Base-by-base conservation (phyloP, 2,888 invertebrate species). In the Callinectes sapidus region DNA sequence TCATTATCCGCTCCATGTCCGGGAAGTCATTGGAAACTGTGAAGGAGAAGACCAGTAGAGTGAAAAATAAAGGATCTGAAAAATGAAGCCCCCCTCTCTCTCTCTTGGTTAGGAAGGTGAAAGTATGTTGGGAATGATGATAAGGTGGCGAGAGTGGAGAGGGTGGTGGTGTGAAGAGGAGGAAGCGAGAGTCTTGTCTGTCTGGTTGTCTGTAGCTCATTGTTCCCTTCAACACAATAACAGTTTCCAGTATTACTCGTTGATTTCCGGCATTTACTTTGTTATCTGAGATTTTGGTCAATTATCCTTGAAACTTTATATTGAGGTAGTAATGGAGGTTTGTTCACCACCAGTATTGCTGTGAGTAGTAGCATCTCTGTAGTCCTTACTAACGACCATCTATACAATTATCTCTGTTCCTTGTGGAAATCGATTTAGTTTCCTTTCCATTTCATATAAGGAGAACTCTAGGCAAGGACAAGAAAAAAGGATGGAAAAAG, bases 1-100 rank as follows among this genome's bases (percentile, higher is more conserved):
- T 92, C 90, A 90, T 92, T 92, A 92, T 92, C 66, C 87, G 48
- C 32, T 85, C 66, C 86, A 61, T 89, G 92, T 89, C 66, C 61
- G 91, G 35, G 48, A 86, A 92, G 81, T 92, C 61, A 91, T 88
- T 48, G 87, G 32, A 71, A 92, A 89, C 42, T 32, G 89, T 77
- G 66, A 23, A 39, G 14, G 28, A 35, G n/a, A 89, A 32, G 66
- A 66, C 32, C 86, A 90, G 42, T 32, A 48, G 48, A 89, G 88
- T 32, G 66, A 61, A 48, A 90, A 66, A 88, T 87, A 77, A 85
- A 85, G 16, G 55, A 54, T 32, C 48, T 54, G 66, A 89, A 61
- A 66, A 89, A 61, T 89, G 89, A 87, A 54, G 14, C 8, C 35
- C 48, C 10, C 10, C 48, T 48, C 48, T 48, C 48, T 48, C 48